Base-by-base conservation (phyloP, 1,140 invertebrate species). In the Drosophila paulistorum region DNA sequence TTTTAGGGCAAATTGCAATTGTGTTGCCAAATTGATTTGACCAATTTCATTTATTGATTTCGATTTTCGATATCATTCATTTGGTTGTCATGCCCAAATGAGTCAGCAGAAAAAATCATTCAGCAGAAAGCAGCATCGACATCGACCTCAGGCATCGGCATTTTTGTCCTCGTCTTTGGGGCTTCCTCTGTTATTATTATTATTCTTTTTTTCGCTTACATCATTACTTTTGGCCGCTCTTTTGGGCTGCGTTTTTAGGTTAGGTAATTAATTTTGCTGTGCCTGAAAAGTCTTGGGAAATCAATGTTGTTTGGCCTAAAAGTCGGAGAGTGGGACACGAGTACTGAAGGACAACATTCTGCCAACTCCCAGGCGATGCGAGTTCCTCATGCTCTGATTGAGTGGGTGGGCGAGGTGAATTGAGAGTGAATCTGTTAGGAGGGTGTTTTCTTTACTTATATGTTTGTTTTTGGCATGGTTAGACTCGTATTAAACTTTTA, bases 1-100 rank as follows among this genome's bases (percentile, higher is more conserved):
- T 72, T 11, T n/a, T n/a, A n/a, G 59, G 57, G 37, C 74, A 77
- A 87, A 86, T 81, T 87, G 83, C 83, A 86, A 86, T 87, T 51
- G 45, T 87, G 83, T 89, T 87, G 80, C 77, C 84, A 89, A 87
- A 87, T 87, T 87, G 84, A 87, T 87, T 87, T 87, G 80, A 89
- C 84, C 84, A 87, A 87, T 87, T 87, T 87, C 74, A 84, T 81
- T 87, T 87, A 87, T 87, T 87, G 84, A 87, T 87, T 89, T 81
- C 83, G 83, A 83, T 86, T 87, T 86, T 86, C 76, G 83, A 87
- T 86, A 86, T 83, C 84, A 89, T 81, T 89, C 80, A 80, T 75
- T 89, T 71, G 71, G 70, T 65, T 84, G 77, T 74, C 84, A 89
- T 87, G 74, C 77, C 84, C 77, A 87, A 77, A 89, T 84, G 84